Evolutionary conservation across 2,797 vertebrate species (phyloP).

Genomic region (Sebastes vulpes): DNA sequence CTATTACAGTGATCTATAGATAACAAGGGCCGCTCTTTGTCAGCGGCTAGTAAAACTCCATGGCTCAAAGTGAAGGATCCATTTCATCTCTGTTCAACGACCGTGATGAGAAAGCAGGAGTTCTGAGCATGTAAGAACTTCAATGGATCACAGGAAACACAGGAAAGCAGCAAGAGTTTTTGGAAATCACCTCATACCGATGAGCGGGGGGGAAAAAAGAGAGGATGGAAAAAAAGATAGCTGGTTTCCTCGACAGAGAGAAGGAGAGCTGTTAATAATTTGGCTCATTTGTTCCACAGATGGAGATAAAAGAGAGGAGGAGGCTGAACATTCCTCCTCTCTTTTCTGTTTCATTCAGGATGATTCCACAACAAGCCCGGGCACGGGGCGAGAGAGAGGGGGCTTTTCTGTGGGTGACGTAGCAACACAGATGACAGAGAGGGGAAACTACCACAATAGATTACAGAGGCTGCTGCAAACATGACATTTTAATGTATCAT

Average conservation of each 20-base stretch:
- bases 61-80: slow-evolving; percentile 55
- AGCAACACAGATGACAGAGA: slow-evolving; percentile 40
- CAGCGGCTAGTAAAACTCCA: slow-evolving; percentile 59
- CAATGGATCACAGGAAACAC: slow-evolving; percentile 66
- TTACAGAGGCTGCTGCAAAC: slow-evolving; percentile 33
- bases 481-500: slow-evolving; percentile 22
- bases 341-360: slow-evolving; percentile 67
- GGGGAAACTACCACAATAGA: slow-evolving; percentile 58
- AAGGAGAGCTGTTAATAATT: slow-evolving; percentile 74
- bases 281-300: slow-evolving; percentile 78
- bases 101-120: slow-evolving; percentile 68
- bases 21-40: slow-evolving; percentile 65
- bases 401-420: slow-evolving; percentile 63
- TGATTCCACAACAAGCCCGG: slow-evolving; percentile 66
- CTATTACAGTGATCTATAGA: slow-evolving; percentile 73
- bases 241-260: slow-evolving; percentile 54
- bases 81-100: slow-evolving; percentile 69
- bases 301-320: slow-evolving; percentile 74
- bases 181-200: slow-evolving; percentile 76
- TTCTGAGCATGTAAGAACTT: slow-evolving; percentile 64
- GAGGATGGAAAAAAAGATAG: slow-evolving; percentile 18
- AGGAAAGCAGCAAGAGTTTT: slow-evolving; percentile 51
- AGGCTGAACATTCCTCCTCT: slow-evolving; percentile 65
- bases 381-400: slow-evolving; percentile 30
- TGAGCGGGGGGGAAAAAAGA: not conserved